Evolutionary conservation across 2,797 vertebrate species (phyloP).

Genomic region (Semotilus atromaculatus): DNA sequence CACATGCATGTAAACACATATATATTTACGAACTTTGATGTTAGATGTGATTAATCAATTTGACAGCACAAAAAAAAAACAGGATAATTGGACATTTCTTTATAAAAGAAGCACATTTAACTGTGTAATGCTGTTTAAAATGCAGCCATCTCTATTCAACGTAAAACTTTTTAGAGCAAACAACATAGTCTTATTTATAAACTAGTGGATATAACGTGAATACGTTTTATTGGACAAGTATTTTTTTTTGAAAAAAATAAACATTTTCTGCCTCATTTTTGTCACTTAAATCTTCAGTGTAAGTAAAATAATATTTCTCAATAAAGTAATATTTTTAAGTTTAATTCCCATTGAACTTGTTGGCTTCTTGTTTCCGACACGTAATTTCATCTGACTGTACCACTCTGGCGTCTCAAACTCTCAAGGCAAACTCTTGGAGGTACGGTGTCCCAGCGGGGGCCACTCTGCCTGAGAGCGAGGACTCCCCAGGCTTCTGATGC

Average conservation of each 20-base stretch:
- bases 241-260: not conserved
- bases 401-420: slow-evolving; percentile 2
- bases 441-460: not conserved
- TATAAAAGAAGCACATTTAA: not conserved
- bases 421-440: slow-evolving; percentile 12
- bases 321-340: not conserved
- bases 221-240: not conserved
- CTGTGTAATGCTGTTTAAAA: not conserved
- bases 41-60: not conserved
- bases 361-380: slow-evolving; percentile 10
- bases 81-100: not conserved
- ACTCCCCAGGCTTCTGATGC: slow-evolving; percentile 28
- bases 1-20: no score
- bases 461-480: slow-evolving; percentile 21
- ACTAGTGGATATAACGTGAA: not conserved
- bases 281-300: not conserved
- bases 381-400: slow-evolving; percentile 8
- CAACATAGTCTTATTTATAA: not conserved
- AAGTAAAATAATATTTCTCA: not conserved
- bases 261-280: not conserved
- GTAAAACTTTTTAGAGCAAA: not conserved
- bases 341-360: not conserved
- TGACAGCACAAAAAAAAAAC: not conserved
- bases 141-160: not conserved
- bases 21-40: no score